Evolutionary conservation across 1,140 invertebrate genomes (phyloP).

Genomic region (Pissodes strobi): DNA sequence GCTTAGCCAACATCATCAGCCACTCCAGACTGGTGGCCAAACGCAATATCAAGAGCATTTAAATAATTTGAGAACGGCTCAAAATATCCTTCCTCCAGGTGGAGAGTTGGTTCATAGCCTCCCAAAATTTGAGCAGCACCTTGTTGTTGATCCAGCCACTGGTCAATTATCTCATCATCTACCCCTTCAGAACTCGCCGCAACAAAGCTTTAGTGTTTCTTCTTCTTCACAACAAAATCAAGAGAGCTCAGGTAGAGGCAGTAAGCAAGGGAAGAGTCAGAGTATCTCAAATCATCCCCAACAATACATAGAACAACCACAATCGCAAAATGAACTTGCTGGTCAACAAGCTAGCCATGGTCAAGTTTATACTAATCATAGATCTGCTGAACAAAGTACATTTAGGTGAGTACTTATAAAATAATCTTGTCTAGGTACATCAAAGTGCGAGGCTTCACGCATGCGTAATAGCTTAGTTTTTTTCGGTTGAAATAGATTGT

Average conservation of each 20-base stretch:
- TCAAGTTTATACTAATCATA: background rate
- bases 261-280: conserved; percentile 15
- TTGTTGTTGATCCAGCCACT: conserved; percentile 57
- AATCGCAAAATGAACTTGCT: background rate
- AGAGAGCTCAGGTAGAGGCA: background rate
- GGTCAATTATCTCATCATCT: conserved; percentile 28
- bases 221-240: background rate
- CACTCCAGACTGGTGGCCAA: conserved; percentile 35
- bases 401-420: conserved; percentile 23
- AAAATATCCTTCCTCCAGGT: conserved; percentile 59
- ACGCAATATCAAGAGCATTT: conserved; percentile 41
- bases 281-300: conserved; percentile 13
- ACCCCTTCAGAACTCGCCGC: conserved; percentile 11
- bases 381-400: conserved; percentile 14
- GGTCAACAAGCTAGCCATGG: background rate
- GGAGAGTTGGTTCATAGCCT: conserved; percentile 74
- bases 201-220: conserved; percentile 19
- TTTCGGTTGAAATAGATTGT: too few species aligned
- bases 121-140: conserved; percentile 76
- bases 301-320: conserved; percentile 27
- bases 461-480: too few species aligned
- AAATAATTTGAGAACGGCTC: conserved; percentile 43
- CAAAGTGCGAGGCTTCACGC: too few species aligned
- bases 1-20: conserved; percentile 41
- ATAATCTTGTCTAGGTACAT: too few species aligned